A percentile compares a stretch with the other conserved stretches of the same genome.
Evolutionary conservation across 2,797 vertebrate genomes (phyloP).

Genomic region (Siniperca scherzeri): DNA sequence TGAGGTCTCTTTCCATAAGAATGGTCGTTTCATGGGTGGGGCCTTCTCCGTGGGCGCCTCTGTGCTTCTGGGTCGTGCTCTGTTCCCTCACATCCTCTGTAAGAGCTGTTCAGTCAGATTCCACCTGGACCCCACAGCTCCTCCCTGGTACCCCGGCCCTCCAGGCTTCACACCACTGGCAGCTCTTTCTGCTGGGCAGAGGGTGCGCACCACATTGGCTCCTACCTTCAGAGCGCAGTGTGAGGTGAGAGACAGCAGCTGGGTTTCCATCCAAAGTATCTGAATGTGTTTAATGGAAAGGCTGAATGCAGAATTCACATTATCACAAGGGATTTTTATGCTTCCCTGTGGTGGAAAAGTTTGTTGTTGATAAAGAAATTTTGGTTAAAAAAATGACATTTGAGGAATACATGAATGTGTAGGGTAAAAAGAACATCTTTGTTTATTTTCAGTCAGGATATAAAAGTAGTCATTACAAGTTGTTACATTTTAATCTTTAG

Average conservation of each 20-base stretch:
- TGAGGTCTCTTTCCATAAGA: slow-evolving; percentile 91
- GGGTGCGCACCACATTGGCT: slow-evolving; percentile 70
- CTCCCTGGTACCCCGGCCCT: slow-evolving; percentile 86
- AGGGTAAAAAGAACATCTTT: too few species aligned
- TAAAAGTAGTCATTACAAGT: background rate
- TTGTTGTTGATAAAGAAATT: background rate
- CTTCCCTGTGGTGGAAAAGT: background rate
- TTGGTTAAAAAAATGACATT: background rate
- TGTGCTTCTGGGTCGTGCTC: slow-evolving; percentile 73
- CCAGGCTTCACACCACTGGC: slow-evolving; percentile 84
- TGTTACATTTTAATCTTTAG: background rate
- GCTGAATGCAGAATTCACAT: background rate
- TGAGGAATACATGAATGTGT: background rate
- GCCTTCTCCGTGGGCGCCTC: slow-evolving; percentile 85
- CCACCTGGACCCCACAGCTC: slow-evolving; percentile 86
- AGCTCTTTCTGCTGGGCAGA: slow-evolving; percentile 78
- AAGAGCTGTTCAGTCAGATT: slow-evolving; percentile 88
- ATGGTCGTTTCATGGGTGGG: slow-evolving; percentile 85
- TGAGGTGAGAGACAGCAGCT: slow-evolving; percentile 82
- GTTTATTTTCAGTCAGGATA: background rate
- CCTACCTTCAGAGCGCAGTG: slow-evolving; percentile 84
- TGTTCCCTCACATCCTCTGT: slow-evolving; percentile 91
- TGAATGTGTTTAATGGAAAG: background rate
- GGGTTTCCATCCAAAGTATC: background rate
- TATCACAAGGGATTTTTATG: background rate